Evolutionary conservation across 2,113 vertebrate species (phyloP).

Genomic region (Syngnathus typhle): DNA sequence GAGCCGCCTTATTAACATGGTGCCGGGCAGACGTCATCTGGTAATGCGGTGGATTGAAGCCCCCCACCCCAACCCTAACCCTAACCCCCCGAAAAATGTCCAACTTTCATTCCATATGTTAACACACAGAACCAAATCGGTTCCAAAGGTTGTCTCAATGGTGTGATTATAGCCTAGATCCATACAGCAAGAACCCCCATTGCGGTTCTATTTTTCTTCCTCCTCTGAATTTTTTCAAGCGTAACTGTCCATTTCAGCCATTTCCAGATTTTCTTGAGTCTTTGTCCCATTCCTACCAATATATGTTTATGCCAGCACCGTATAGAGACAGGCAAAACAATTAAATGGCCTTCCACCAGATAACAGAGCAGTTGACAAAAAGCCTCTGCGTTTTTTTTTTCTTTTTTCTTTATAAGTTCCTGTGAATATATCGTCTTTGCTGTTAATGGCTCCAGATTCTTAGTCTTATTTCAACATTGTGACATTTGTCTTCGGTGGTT

Average conservation of each 20-base stretch:
- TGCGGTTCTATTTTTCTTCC: background rate
- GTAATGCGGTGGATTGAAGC: background rate
- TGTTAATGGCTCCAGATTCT: no score
- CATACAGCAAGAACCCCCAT: background rate
- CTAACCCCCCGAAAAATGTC: constrained; percentile 12
- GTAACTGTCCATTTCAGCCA: background rate
- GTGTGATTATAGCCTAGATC: background rate
- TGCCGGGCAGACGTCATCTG: background rate
- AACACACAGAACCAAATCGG: background rate
- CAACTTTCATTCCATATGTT: background rate
- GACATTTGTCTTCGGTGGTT: background rate
- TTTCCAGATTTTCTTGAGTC: background rate
- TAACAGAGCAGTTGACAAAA: no score
- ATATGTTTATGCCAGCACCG: background rate
- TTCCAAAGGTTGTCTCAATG: background rate
- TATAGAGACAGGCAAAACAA: background rate
- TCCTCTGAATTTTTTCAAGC: background rate
- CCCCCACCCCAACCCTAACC: no score
- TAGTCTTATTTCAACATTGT: no score
- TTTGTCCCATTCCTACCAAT: background rate
- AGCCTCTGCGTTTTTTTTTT: no score
- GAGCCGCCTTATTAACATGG: constrained; percentile 5
- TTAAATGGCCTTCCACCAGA: no score
- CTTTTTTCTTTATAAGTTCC: no score
- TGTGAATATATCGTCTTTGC: no score